These are phyloP conservation scores for Micromys minutus DNA, from an alignment of 2,113 vertebrate species.

Conservation along the genomic window DNA sequence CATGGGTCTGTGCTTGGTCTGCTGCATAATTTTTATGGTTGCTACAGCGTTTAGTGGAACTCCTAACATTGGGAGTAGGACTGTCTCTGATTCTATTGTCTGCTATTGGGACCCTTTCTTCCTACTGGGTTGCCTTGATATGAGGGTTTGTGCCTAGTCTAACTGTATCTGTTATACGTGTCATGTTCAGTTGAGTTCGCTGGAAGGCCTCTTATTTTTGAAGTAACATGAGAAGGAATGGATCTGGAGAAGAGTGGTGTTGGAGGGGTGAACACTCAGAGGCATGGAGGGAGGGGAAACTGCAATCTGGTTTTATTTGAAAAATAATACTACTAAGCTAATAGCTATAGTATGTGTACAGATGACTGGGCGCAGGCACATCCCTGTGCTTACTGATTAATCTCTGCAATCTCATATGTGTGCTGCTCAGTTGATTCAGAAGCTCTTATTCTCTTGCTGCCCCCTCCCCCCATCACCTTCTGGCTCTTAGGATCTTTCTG, in stretches of 20 bases:
- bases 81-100: not conserved
- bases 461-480: no score
- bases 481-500: not conserved
- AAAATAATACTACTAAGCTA: not conserved
- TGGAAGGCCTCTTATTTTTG: not conserved
- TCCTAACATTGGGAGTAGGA: not conserved
- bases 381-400: not conserved
- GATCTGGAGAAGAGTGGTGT: not conserved
- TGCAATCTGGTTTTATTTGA: not conserved
- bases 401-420: not conserved
- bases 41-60: not conserved
- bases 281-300: not conserved
- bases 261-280: not conserved
- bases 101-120: not conserved
- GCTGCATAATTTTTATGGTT: not conserved
- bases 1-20: not conserved
- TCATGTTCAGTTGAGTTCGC: not conserved
- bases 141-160: not conserved
- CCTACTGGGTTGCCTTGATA: not conserved
- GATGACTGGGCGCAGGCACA: not conserved
- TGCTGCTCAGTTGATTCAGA: not conserved
- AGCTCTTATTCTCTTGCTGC: not conserved
- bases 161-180: not conserved
- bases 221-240: not conserved
- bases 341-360: not conserved